These are phyloP conservation scores for Maconellicoccus hirsutus DNA, from an alignment of 1,140 invertebrate species.

Conservation along the genomic window DNA sequence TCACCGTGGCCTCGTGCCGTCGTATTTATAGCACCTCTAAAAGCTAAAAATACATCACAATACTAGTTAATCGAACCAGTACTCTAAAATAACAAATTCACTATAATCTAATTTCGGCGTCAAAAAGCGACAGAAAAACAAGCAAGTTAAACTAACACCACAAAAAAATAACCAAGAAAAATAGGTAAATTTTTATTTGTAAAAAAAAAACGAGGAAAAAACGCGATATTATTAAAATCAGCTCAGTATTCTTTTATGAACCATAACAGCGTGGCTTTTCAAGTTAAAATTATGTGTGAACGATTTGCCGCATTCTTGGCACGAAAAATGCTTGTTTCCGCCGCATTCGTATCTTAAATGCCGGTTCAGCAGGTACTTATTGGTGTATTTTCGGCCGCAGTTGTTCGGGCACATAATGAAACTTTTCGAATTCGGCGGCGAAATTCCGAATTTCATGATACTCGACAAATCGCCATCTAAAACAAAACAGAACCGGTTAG, in stretches of 20 bases:
- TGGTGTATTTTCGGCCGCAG: conserved; percentile 39
- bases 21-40: background rate
- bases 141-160: too few relatives aligned
- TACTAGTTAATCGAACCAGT: background rate
- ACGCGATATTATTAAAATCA: background rate
- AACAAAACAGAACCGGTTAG: too few relatives aligned
- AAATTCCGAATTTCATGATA: too few relatives aligned
- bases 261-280: conserved; percentile 23
- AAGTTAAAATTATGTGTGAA: conserved; percentile 34
- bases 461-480: too few relatives aligned
- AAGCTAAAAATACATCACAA: background rate
- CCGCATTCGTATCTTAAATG: conserved; percentile 35
- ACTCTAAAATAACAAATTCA: too few relatives aligned
- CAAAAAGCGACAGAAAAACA: too few relatives aligned
- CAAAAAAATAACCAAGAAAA: too few relatives aligned
- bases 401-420: background rate
- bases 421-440: background rate
- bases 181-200: too few relatives aligned
- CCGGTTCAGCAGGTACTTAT: conserved; percentile 36
- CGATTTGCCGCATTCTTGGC: conserved; percentile 26
- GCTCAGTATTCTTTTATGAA: conserved; percentile 9
- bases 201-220: background rate
- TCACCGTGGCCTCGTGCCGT: background rate
- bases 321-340: conserved; percentile 28
- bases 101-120: too few relatives aligned